Conservation (phyloP, 2,888 invertebrate species). For the Ypsolopha scabrella region DNA sequence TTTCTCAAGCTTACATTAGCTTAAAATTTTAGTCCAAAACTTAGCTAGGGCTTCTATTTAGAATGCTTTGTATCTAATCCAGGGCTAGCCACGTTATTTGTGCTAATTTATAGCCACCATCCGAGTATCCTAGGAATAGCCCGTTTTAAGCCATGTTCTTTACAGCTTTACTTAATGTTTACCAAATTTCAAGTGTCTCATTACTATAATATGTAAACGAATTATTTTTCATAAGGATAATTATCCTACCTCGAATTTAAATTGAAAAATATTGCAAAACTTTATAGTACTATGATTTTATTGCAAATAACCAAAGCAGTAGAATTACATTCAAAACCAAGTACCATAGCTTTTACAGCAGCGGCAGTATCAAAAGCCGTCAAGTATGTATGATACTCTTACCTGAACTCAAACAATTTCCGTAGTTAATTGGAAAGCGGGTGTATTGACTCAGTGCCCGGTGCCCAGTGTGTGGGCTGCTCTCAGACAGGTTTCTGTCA, state of each 20-base stretch:
- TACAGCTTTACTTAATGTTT: not conserved
- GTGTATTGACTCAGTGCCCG: constrained; percentile 47
- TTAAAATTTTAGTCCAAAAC: not conserved
- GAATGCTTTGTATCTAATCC: constrained; percentile 3
- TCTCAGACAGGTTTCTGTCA: constrained; percentile 46
- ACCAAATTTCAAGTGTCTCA: not conserved
- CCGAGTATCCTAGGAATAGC: too few species aligned
- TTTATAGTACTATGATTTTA: not conserved
- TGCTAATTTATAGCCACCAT: not conserved
- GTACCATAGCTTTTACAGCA: not conserved
- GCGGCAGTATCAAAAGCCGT: not conserved
- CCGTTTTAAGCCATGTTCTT: too few species aligned
- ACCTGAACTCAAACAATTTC: constrained; percentile 44
- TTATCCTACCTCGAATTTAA: not conserved
- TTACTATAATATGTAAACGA: too few species aligned
- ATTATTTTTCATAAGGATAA: too few species aligned
- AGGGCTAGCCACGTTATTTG: not conserved
- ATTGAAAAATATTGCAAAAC: not conserved
- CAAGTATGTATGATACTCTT: constrained; percentile 35
- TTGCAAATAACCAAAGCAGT: too few species aligned
- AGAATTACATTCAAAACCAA: not conserved
- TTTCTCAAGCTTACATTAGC: too few species aligned
- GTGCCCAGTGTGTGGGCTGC: constrained; percentile 43
- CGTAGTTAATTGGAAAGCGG: constrained; percentile 55
- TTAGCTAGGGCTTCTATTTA: constrained; percentile 3